Percentiles rank a stretch among this genome's conserved stretches.
Evolutionary conservation across 2,888 invertebrate species (phyloP).

Genomic region (Dusona sp.): DNA sequence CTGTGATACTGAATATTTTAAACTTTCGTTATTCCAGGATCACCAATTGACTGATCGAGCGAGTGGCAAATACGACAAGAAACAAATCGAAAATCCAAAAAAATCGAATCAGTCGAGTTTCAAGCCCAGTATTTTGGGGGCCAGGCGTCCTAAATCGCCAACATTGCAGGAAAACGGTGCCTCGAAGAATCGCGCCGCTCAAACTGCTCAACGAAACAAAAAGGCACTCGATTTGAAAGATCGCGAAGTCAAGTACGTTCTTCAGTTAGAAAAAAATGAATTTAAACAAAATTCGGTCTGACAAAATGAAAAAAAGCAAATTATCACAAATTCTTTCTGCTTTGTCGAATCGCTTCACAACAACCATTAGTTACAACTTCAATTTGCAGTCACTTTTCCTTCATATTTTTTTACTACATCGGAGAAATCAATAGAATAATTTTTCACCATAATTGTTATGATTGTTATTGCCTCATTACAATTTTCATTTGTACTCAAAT

Average conservation of each 20-base stretch:
- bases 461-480: no score
- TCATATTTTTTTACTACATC: no score
- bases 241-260: slow-evolving; percentile 61
- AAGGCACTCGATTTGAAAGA: slow-evolving; percentile 57
- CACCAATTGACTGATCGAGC: slow-evolving; percentile 77
- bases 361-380: no score
- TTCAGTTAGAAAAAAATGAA: background rate
- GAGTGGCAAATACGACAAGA: slow-evolving; percentile 53
- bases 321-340: no score
- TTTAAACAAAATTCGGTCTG: background rate
- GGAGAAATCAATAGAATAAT: no score
- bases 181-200: slow-evolving; percentile 27
- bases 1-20: background rate
- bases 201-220: slow-evolving; percentile 37
- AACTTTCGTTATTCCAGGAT: slow-evolving; percentile 71
- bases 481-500: background rate
- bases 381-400: no score
- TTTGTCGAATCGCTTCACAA: no score
- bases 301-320: no score
- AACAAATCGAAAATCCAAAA: slow-evolving; percentile 39
- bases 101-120: slow-evolving; percentile 46
- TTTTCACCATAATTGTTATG: no score
- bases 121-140: slow-evolving; percentile 63
- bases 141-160: slow-evolving; percentile 58
- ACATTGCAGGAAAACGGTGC: slow-evolving; percentile 23